Conservation (phyloP, 1,140 invertebrate genomes). For the Ephestia elutella region DNA sequence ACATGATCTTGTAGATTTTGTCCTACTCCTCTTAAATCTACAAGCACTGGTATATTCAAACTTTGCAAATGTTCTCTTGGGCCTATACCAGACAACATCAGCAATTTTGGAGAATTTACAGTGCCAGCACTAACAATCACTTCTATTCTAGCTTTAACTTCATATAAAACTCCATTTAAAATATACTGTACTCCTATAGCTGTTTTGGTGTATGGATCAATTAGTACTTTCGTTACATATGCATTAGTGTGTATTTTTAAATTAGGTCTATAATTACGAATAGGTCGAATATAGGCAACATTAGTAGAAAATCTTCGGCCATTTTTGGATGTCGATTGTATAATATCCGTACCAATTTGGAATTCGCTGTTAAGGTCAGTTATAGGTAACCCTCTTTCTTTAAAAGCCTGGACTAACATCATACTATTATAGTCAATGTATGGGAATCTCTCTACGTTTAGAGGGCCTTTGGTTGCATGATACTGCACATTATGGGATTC, state of each 20-base stretch:
- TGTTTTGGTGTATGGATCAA: constrained; percentile 80
- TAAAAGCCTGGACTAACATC: constrained; percentile 75
- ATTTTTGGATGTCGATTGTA: constrained; percentile 75
- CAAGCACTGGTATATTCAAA: constrained; percentile 76
- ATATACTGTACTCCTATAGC: constrained; percentile 82
- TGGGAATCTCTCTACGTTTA: constrained; percentile 77
- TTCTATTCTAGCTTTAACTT: constrained; percentile 77
- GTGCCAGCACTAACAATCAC: constrained; percentile 83
- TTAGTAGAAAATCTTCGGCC: constrained; percentile 83
- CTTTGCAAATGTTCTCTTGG: constrained; percentile 76
- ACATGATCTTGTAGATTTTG: constrained; percentile 88
- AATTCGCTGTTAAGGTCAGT: constrained; percentile 75
- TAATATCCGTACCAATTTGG: constrained; percentile 76
- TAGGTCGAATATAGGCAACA: constrained; percentile 82
- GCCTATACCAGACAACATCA: constrained; percentile 85
- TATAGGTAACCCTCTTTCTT: constrained; percentile 75
- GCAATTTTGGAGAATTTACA: constrained; percentile 82
- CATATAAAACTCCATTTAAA: constrained; percentile 73
- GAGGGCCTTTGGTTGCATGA: constrained; percentile 76
- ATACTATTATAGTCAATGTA: constrained; percentile 76
- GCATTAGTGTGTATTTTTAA: constrained; percentile 81
- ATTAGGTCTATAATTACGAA: constrained; percentile 80
- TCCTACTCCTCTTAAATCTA: constrained; percentile 80
- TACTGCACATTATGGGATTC: constrained; percentile 70
- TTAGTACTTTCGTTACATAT: constrained; percentile 81